A percentile compares a stretch with the other conserved stretches of the same genome.
phyloP scores from a whole-genome alignment of 2,888 invertebrate genomes.

The Cerceris rybyensis region DNA sequence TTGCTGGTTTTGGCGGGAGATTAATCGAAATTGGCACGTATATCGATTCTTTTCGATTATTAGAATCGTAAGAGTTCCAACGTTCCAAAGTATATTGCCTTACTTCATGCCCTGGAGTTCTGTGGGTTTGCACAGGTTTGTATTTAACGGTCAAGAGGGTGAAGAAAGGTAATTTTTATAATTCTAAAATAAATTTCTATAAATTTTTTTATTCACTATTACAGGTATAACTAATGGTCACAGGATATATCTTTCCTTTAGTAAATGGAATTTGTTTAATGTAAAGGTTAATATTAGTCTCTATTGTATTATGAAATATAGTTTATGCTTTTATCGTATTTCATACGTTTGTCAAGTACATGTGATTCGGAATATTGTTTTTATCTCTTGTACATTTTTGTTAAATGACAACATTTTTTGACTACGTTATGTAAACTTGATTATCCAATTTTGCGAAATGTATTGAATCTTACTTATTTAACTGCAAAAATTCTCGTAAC shows the following conservation, averaged over 20 bases:
- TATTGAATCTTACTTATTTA: background rate
- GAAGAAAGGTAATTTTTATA: slow-evolving; percentile 45
- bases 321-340: slow-evolving; percentile 11
- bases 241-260: background rate
- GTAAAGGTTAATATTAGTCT: slow-evolving; percentile 4
- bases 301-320: slow-evolving; percentile 30
- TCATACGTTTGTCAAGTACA: slow-evolving; percentile 7
- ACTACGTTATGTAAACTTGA: background rate
- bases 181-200: background rate
- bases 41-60: slow-evolving; percentile 34
- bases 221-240: background rate
- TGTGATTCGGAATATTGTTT: slow-evolving; percentile 3
- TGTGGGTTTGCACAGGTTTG: slow-evolving; percentile 46
- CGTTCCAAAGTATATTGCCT: slow-evolving; percentile 9
- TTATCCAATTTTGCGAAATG: background rate
- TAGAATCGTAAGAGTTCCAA: background rate
- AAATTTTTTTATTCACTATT: background rate
- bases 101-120: slow-evolving; percentile 39
- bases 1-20: slow-evolving; percentile 54
- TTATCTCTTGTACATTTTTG: background rate
- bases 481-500: background rate
- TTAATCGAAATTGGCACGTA: slow-evolving; percentile 13
- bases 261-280: slow-evolving; percentile 1
- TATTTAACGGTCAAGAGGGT: slow-evolving; percentile 43
- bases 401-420: background rate